Percentiles rank a stretch among this genome's conserved stretches.
These are phyloP conservation scores for Silurus asotus DNA, from an alignment of 2,113 vertebrate species.

Conservation along the genomic window DNA sequence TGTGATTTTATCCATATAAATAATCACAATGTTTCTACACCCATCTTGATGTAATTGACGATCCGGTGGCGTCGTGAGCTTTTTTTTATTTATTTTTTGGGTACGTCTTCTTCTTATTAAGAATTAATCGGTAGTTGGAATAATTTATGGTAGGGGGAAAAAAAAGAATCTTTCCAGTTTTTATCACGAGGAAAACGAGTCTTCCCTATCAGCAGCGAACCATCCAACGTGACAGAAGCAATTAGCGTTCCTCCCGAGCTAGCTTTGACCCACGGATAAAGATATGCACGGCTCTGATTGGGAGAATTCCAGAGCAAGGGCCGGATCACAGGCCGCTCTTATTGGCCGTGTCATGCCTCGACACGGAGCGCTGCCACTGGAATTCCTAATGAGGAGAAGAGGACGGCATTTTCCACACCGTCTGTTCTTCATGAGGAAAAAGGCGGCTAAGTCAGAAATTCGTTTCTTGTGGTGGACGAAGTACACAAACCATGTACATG, in stretches of 20 bases:
- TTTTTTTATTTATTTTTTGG: slow-evolving; percentile 36
- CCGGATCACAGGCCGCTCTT: slow-evolving; percentile 68
- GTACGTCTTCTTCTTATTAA: neutral
- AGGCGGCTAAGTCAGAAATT: too few relatives aligned
- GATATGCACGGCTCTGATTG: slow-evolving; percentile 61
- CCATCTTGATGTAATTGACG: slow-evolving; percentile 72
- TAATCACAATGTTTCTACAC: slow-evolving; percentile 75
- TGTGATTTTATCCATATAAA: slow-evolving; percentile 56
- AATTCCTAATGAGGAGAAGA: slow-evolving; percentile 60
- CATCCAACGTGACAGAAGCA: slow-evolving; percentile 60
- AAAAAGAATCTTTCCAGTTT: neutral
- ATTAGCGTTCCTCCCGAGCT: slow-evolving; percentile 55
- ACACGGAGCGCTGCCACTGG: slow-evolving; percentile 59
- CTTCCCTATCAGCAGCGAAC: slow-evolving; percentile 45
- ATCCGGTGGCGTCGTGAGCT: slow-evolving; percentile 66
- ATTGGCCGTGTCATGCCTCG: slow-evolving; percentile 68
- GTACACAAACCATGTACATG: too few relatives aligned
- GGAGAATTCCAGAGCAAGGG: slow-evolving; percentile 58
- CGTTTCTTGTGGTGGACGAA: too few relatives aligned
- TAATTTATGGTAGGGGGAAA: neutral
- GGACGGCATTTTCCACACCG: slow-evolving; percentile 30
- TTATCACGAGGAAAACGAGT: neutral
- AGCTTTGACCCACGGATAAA: slow-evolving; percentile 61
- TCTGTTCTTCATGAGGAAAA: slow-evolving; percentile 31
- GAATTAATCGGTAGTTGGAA: neutral